Percentiles rank a stretch among this genome's conserved stretches.
phyloP scores from a whole-genome alignment of 2,888 invertebrate genomes.

The Cephus pygmeus region DNA sequence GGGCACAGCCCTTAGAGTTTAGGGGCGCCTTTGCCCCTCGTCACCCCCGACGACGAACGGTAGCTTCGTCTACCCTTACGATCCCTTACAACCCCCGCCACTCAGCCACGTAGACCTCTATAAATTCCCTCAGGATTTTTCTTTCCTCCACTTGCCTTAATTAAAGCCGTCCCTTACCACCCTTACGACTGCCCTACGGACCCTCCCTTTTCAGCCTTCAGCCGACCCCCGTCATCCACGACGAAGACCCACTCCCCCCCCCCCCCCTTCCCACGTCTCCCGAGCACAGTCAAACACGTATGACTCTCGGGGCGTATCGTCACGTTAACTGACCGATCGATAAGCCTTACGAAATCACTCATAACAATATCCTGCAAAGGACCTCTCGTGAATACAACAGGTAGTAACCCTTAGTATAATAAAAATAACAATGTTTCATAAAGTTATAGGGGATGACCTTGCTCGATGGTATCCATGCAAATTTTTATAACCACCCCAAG shows the following conservation, averaged over 20 bases:
- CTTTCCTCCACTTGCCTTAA: slow-evolving; percentile 64
- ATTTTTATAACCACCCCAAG: not conserved
- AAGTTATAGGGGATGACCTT: not conserved
- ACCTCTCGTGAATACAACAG: not conserved
- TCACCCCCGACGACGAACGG: slow-evolving; percentile 23
- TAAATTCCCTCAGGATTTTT: slow-evolving; percentile 65
- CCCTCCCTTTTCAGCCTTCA: slow-evolving; percentile 29
- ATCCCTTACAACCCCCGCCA: slow-evolving; percentile 26
- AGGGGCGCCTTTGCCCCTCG: slow-evolving; percentile 29
- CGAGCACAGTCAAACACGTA: not conserved
- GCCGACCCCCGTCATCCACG: slow-evolving; percentile 1
- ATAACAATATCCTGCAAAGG: not conserved
- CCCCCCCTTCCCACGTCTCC: not conserved
- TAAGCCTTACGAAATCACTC: not conserved
- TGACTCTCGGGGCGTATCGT: not conserved
- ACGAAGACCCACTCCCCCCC: not conserved
- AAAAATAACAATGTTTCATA: not conserved
- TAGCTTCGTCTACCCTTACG: slow-evolving; percentile 23
- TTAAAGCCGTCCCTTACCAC: slow-evolving; percentile 60
- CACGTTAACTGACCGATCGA: not conserved
- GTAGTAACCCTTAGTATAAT: not conserved
- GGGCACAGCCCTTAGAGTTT: slow-evolving; percentile 47
- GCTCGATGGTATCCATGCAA: not conserved
- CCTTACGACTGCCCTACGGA: slow-evolving; percentile 46
- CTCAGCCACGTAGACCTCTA: slow-evolving; percentile 51